Evolutionary conservation across 2,888 invertebrate genomes (phyloP), one percentile per base, ranked within the genome.

Genomic region (Archips crataeganus): DNA sequence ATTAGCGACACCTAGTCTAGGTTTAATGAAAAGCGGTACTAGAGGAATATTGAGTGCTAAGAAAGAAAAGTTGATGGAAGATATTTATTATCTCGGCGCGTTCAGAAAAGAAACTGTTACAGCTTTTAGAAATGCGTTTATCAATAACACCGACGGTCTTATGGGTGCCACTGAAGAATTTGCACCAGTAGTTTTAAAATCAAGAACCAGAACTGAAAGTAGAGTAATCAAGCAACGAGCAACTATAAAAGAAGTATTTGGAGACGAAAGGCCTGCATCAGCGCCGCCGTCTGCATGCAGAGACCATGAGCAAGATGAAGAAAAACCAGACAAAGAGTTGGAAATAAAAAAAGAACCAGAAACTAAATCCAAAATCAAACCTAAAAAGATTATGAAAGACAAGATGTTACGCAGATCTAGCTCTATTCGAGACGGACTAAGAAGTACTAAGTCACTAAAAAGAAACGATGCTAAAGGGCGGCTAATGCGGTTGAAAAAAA

Each of bases 161-260:
- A 91, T 95, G 65, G 95, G 95, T 76, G 94, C 95, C 57, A 95
- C 95, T 15, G 95, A 95, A 86, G 95, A 94, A 77, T 97, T 97
- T 82, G 95, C 96, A 45, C 96, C 97, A 0, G 95, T 97, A 47
- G 96, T 97, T 65, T 84, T 97, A 75, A 96, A 97, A 84, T 96
- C 97, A 62, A 95, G 97, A 81, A 97, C 97, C 23, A 95, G 97
- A 81, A 97, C 96, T 47, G 97, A 97, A 85, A 97, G 97, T 63
- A 95, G 97, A 81, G 95, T 96, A 61, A 80, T 93, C 47, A 97
- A 97, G 86, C 96, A 97, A 83, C 95, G 97, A 81, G 97, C 97
- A 59, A 97, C 97, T 3, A 97, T 97, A 60, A 96, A 97, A 79
- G 97, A 98, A 90, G 97, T 98, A 2, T 98, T 98, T 86, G 97